Percentiles rank a stretch among this genome's conserved stretches.
Conservation (phyloP, 2,888 invertebrate genomes). For the Stenolophus ochropezus region DNA sequence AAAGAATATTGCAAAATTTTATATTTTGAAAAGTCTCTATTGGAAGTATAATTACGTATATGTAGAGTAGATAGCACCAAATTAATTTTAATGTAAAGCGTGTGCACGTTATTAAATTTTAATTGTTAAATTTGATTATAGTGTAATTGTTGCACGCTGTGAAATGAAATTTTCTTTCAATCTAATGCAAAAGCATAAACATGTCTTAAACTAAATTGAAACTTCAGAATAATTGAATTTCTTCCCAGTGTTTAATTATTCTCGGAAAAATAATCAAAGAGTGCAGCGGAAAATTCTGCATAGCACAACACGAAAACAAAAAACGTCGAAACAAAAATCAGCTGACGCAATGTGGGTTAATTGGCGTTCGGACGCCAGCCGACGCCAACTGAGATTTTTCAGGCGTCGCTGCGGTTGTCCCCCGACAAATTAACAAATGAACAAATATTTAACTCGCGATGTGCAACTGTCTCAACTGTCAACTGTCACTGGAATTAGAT, state of each 20-base stretch:
- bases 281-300: conserved; percentile 27
- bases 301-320: conserved; percentile 2
- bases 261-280: conserved; percentile 23
- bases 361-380: conserved; percentile 32
- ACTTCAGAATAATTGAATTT: conserved; percentile 14
- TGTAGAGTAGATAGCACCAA: not conserved
- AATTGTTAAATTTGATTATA: not conserved
- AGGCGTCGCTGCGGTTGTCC: conserved; percentile 17
- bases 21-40: not conserved
- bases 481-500: conserved; percentile 20
- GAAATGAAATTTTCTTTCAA: not conserved
- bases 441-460: conserved; percentile 41
- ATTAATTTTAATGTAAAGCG: not conserved
- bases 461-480: conserved; percentile 17
- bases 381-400: conserved; percentile 46
- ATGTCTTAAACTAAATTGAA: not conserved
- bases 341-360: conserved; percentile 25
- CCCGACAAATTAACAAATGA: conserved; percentile 46
- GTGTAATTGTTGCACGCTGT: not conserved
- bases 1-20: no score
- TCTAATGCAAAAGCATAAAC: not conserved
- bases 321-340: conserved; percentile 27
- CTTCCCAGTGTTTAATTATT: conserved; percentile 27
- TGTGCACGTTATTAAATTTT: not conserved
- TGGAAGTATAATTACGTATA: no score